phyloP scores from a whole-genome alignment of 1,140 invertebrate genomes.

The Bombus sibiricus region DNA sequence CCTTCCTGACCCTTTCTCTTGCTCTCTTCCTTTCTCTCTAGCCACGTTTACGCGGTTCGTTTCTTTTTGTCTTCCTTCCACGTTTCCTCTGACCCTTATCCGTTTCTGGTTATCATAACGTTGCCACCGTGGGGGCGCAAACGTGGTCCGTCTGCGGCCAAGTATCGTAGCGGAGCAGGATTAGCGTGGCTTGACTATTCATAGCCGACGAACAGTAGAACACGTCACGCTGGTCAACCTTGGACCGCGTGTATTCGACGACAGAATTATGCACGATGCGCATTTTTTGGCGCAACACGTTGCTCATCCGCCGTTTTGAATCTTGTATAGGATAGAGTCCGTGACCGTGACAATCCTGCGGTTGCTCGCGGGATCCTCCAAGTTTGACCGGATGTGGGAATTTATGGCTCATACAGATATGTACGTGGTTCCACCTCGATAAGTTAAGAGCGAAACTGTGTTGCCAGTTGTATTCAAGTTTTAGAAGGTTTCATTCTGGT shows the following conservation, averaged over 20 bases:
- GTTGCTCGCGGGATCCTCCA: not conserved
- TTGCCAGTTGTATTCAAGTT: not conserved
- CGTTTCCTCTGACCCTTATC: constrained; percentile 27
- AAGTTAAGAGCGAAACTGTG: too few species aligned
- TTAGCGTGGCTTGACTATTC: constrained; percentile 29
- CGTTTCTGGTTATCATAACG: constrained; percentile 57
- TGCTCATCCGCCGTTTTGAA: not conserved
- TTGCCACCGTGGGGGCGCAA: not conserved
- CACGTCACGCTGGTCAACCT: not conserved
- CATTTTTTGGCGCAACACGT: not conserved
- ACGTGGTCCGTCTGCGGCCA: not conserved
- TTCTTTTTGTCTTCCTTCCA: not conserved
- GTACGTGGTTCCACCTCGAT: not conserved
- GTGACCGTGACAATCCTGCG: not conserved
- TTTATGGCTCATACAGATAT: not conserved
- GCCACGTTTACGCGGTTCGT: not conserved
- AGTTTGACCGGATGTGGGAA: constrained; percentile 6
- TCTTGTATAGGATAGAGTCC: not conserved
- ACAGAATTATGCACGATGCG: constrained; percentile 10
- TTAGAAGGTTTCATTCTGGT: not conserved
- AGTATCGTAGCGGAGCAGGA: not conserved
- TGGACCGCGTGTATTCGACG: not conserved
- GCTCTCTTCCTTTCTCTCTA: not conserved
- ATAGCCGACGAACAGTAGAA: not conserved
- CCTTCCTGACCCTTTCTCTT: constrained; percentile 25